A percentile compares a stretch with the other conserved stretches of the same genome.
Evolutionary conservation across 2,113 vertebrate genomes (phyloP).

Genomic region (Pedetes capensis): DNA sequence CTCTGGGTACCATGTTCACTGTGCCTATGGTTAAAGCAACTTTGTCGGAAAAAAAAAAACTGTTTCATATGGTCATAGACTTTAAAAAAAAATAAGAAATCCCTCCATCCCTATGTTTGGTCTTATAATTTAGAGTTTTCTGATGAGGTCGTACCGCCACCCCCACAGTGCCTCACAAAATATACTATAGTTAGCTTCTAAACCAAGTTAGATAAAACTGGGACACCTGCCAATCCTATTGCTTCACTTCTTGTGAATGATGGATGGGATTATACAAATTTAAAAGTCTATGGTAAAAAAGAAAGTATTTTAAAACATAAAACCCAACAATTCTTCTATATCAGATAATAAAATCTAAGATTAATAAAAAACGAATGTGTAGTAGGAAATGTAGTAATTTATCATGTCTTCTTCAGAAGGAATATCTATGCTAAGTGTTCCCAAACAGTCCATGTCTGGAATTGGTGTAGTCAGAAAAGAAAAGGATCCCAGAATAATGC

Average conservation of each 20-base stretch:
- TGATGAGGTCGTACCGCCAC: neutral
- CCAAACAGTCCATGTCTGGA: slow-evolving; percentile 15
- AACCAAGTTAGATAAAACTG: slow-evolving; percentile 45
- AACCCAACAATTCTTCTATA: neutral
- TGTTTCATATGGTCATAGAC: neutral
- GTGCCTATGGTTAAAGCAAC: neutral
- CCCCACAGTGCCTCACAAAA: neutral
- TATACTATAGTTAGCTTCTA: slow-evolving; percentile 9
- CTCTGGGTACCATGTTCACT: neutral
- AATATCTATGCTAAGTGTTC: neutral
- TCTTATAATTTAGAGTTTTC: neutral
- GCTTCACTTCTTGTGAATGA: slow-evolving; percentile 22
- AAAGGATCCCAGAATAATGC: neutral
- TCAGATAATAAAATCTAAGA: slow-evolving; percentile 38
- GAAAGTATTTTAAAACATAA: slow-evolving; percentile 34
- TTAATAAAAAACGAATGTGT: slow-evolving; percentile 44
- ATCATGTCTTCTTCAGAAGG: slow-evolving; percentile 7
- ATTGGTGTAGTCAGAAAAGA: neutral
- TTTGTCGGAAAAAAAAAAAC: neutral
- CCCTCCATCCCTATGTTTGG: neutral
- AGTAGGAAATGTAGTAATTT: slow-evolving; percentile 23
- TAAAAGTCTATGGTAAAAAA: slow-evolving; percentile 44
- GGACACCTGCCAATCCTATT: neutral
- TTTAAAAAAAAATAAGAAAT: neutral
- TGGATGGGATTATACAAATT: slow-evolving; percentile 27